These are phyloP conservation scores for Eucera pruinosa DNA, from an alignment of 2,888 invertebrate species.

Conservation along the genomic window DNA sequence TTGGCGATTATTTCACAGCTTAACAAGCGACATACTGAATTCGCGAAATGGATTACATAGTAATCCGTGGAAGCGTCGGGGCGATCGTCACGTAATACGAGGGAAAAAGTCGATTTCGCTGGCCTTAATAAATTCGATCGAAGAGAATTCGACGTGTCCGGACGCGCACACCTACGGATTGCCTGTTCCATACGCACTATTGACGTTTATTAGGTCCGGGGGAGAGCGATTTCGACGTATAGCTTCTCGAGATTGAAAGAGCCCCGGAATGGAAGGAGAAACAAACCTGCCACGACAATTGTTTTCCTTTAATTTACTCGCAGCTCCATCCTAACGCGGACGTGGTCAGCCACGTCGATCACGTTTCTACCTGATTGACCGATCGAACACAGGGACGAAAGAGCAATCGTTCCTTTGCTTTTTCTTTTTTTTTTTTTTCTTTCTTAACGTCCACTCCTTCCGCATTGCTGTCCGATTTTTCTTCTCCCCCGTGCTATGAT, in stretches of 20 bases:
- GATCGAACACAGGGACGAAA: constrained; percentile 27
- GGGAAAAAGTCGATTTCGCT: constrained; percentile 23
- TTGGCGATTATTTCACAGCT: no score
- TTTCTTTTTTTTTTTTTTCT: background rate
- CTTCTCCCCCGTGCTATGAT: background rate
- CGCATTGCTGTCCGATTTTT: background rate
- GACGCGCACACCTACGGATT: constrained; percentile 12
- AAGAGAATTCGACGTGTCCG: constrained; percentile 26
- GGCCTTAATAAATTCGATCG: constrained; percentile 30
- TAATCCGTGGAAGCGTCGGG: no score
- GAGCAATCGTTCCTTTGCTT: constrained; percentile 10
- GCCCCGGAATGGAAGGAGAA: constrained; percentile 4
- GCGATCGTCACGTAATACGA: constrained; percentile 5
- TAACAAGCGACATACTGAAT: background rate
- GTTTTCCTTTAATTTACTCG: constrained; percentile 73
- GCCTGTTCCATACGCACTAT: constrained; percentile 26
- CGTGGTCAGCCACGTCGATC: constrained; percentile 67
- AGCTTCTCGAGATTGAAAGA: constrained; percentile 38
- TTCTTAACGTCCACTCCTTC: background rate
- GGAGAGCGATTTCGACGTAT: constrained; percentile 36
- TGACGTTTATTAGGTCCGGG: constrained; percentile 53
- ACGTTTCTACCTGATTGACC: constrained; percentile 55
- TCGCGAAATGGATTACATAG: no score
- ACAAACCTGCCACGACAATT: constrained; percentile 59
- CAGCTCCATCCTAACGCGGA: constrained; percentile 30